Conservation (phyloP, 1,140 invertebrate genomes). For the Apocrypta bakeri region DNA sequence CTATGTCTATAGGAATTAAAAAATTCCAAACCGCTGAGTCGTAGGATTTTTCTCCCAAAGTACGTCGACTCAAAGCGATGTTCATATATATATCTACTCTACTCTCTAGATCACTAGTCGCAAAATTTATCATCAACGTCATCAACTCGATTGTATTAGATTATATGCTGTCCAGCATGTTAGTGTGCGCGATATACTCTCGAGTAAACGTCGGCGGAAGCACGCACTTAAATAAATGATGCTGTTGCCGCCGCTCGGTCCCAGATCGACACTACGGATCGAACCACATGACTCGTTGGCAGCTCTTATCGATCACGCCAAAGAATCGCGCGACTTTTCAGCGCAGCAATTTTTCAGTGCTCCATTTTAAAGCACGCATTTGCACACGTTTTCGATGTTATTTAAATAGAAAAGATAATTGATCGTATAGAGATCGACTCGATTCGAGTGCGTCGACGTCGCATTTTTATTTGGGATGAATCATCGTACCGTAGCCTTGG, state of each 20-base stretch:
- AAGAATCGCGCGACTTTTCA: not conserved
- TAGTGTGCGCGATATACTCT: not conserved
- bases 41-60: not conserved
- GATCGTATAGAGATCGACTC: too few relatives aligned
- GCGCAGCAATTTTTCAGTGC: not conserved
- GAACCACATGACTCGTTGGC: not conserved
- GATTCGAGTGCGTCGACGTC: not conserved
- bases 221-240: constrained; percentile 46
- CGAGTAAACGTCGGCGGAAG: constrained; percentile 3
- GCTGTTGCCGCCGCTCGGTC: constrained; percentile 3
- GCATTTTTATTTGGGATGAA: constrained; percentile 31
- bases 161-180: not conserved
- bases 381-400: not conserved
- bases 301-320: not conserved
- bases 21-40: not conserved
- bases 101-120: not conserved
- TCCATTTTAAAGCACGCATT: too few relatives aligned
- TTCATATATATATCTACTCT: not conserved
- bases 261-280: not conserved
- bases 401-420: too few relatives aligned
- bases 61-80: not conserved
- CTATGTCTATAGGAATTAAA: not conserved
- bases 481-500: constrained; percentile 26
- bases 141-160: not conserved
- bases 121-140: too few relatives aligned